Conservation (phyloP, 2,797 vertebrate species). For the Pelodytes ibericus region DNA sequence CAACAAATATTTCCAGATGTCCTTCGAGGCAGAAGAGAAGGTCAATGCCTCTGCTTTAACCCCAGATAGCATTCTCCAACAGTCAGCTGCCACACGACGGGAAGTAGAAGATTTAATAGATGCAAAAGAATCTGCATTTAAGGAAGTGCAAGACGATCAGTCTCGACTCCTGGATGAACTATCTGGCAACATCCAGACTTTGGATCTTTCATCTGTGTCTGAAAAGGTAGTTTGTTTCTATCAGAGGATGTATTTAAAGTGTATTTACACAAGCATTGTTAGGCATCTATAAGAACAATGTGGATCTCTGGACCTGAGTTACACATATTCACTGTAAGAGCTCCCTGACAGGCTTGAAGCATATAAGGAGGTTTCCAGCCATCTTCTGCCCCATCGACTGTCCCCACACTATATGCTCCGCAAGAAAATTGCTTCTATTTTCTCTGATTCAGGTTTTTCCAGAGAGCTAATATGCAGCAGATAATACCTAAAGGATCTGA, state of each 20-base stretch:
- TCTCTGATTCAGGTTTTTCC: no score
- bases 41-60: constrained; percentile 82
- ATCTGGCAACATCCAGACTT: constrained; percentile 86
- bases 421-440: no score
- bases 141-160: constrained; percentile 80
- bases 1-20: constrained; percentile 87
- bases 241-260: neutral
- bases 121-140: constrained; percentile 76
- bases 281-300: no score
- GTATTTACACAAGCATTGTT: no score
- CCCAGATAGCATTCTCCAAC: constrained; percentile 71
- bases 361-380: no score
- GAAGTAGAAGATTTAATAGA: constrained; percentile 82
- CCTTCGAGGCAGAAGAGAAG: constrained; percentile 81
- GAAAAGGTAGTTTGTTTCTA: constrained; percentile 77
- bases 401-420: no score
- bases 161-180: constrained; percentile 86
- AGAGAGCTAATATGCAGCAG: no score
- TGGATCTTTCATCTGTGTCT: constrained; percentile 84
- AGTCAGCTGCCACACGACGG: constrained; percentile 73
- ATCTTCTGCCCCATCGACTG: no score
- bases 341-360: no score
- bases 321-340: no score
- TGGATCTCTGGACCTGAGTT: no score
- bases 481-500: no score